phyloP scores from a whole-genome alignment of 2,888 invertebrate genomes.

The Tenthredo scrophulariae region DNA sequence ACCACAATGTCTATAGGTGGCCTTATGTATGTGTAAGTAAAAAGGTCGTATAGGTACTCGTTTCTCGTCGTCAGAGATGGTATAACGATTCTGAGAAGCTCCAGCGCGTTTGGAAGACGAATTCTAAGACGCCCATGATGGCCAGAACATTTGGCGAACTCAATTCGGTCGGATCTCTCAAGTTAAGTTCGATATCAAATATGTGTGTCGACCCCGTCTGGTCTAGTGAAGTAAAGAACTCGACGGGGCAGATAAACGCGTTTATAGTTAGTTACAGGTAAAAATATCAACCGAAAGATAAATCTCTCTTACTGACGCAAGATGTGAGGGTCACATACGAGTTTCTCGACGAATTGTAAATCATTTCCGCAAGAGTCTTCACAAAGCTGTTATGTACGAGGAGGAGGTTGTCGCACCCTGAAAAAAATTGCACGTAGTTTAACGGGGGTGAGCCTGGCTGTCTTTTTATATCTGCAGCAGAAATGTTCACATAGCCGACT shows the following conservation, averaged over 20 bases:
- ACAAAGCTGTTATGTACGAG: slow-evolving; percentile 2
- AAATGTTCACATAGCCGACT: background rate
- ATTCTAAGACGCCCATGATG: background rate
- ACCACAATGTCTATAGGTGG: background rate
- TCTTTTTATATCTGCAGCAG: background rate
- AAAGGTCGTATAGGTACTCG: background rate
- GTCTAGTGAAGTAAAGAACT: no score
- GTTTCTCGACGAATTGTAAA: slow-evolving; percentile 29
- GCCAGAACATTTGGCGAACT: background rate
- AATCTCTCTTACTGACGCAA: background rate
- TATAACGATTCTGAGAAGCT: background rate
- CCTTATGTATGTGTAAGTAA: background rate
- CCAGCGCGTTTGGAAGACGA: background rate
- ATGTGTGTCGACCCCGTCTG: background rate
- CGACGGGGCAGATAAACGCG: background rate
- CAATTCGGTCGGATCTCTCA: background rate
- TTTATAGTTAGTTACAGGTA: background rate
- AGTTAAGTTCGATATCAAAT: background rate
- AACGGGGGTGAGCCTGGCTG: slow-evolving; percentile 17
- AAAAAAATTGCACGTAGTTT: slow-evolving; percentile 59
- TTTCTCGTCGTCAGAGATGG: background rate
- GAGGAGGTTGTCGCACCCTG: slow-evolving; percentile 64
- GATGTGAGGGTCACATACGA: background rate
- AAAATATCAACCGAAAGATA: background rate
- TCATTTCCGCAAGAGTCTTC: background rate